Percentiles rank a stretch among this genome's conserved stretches.
Conservation (phyloP, 2,888 invertebrate species). For the Melinaea marsaeus region DNA sequence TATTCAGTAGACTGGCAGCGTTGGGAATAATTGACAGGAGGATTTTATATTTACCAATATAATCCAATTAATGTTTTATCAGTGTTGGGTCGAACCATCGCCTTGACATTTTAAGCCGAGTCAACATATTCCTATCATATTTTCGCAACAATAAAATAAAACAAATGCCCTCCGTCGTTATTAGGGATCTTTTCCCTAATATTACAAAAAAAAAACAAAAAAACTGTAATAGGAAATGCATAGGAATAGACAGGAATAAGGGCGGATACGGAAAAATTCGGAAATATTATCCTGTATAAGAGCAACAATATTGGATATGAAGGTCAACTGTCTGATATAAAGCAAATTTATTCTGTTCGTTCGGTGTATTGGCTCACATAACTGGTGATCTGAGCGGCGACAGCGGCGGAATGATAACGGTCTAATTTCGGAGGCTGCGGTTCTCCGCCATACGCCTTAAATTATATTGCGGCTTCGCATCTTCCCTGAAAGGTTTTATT, state of each 20-base stretch:
- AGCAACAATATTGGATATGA: constrained; percentile 72
- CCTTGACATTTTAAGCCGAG: not conserved
- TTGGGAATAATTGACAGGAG: too few species aligned
- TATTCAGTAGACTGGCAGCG: too few species aligned
- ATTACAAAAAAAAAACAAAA: constrained; percentile 49
- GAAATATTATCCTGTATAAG: constrained; percentile 64
- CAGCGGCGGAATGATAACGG: constrained; percentile 74
- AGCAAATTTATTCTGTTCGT: constrained; percentile 75
- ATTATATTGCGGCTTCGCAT: constrained; percentile 70
- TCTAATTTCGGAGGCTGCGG: constrained; percentile 69
- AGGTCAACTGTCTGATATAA: constrained; percentile 73
- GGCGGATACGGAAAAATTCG: constrained; percentile 51
- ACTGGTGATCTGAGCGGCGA: constrained; percentile 72
- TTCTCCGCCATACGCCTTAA: constrained; percentile 65
- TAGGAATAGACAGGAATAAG: constrained; percentile 43
- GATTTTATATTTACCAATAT: too few species aligned
- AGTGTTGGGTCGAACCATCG: too few species aligned
- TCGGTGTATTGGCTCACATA: constrained; percentile 74
- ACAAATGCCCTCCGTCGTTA: constrained; percentile 39
- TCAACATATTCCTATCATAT: constrained; percentile 9
- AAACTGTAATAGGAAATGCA: constrained; percentile 50
- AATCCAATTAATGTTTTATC: too few species aligned
- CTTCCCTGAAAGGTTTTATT: constrained; percentile 75
- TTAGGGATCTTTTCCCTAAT: constrained; percentile 51
- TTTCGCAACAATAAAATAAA: constrained; percentile 19